Evolutionary conservation across 1,140 invertebrate species (phyloP).

Genomic region (Oncopodura yosiiana): DNA sequence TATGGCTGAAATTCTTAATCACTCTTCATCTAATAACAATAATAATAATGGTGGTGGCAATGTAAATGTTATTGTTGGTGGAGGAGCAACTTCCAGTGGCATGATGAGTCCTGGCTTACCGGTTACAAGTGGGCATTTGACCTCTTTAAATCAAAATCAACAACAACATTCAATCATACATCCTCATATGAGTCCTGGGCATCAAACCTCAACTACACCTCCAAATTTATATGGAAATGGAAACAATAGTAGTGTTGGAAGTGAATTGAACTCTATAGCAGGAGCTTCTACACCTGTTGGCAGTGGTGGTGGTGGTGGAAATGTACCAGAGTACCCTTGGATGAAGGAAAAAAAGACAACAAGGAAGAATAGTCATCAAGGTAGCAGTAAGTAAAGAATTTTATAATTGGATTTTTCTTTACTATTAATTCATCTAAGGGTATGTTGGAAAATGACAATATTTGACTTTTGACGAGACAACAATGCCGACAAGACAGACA

Average conservation of each 20-base stretch:
- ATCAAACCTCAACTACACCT: conserved; percentile 21
- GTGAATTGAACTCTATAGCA: background rate
- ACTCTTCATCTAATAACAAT: conserved; percentile 37
- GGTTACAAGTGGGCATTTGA: conserved; percentile 24
- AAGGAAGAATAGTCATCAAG: conserved; percentile 76
- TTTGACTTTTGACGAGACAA: too few relatives aligned
- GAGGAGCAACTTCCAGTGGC: background rate
- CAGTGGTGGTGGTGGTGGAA: conserved; percentile 45
- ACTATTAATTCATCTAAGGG: background rate
- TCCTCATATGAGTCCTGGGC: conserved; percentile 34
- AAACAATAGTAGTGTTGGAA: conserved; percentile 12
- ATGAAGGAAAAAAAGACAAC: conserved; percentile 96
- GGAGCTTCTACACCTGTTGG: background rate
- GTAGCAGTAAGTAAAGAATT: conserved; percentile 47
- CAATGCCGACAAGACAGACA: too few relatives aligned
- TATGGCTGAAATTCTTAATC: conserved; percentile 68
- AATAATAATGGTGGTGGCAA: conserved; percentile 33
- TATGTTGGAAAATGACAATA: too few relatives aligned
- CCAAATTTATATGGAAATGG: conserved; percentile 13
- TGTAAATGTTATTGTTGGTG: conserved; percentile 6
- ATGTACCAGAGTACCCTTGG: conserved; percentile 88
- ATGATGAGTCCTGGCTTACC: background rate
- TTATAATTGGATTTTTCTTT: background rate
- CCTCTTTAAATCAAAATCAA: conserved; percentile 22
- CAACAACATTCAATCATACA: conserved; percentile 21